These are phyloP conservation scores for Rhynchotus rufescens DNA, from an alignment of 2,797 vertebrate genomes.

Conservation along the genomic window DNA sequence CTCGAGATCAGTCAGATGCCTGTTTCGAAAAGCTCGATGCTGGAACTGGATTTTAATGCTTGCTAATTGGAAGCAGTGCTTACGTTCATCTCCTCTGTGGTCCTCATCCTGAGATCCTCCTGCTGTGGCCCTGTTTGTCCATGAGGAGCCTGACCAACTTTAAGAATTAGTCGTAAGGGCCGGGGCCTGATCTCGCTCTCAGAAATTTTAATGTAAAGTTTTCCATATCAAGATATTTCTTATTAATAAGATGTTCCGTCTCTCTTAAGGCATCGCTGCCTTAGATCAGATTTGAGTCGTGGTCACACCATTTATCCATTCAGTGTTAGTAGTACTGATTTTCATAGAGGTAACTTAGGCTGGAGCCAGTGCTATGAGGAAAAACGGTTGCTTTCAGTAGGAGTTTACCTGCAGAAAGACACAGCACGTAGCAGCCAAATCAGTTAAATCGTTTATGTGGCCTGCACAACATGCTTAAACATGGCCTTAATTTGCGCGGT, in stretches of 20 bases:
- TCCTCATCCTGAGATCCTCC: rapidly evolving
- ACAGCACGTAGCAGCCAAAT: background rate
- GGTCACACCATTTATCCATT: background rate
- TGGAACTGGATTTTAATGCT: background rate
- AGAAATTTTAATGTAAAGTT: background rate
- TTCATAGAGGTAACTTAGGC: background rate
- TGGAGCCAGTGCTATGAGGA: background rate
- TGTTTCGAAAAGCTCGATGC: background rate
- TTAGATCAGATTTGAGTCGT: background rate
- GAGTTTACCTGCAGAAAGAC: background rate
- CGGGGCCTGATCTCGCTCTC: background rate
- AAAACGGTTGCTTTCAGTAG: background rate
- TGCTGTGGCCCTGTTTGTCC: background rate
- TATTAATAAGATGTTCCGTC: background rate
- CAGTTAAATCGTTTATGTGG: background rate
- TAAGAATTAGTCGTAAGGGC: background rate
- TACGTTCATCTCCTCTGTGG: background rate
- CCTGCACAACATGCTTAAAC: background rate
- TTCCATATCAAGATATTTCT: background rate
- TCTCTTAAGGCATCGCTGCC: background rate
- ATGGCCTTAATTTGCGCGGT: background rate
- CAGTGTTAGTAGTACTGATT: background rate
- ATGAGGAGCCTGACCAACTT: background rate
- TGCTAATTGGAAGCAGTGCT: background rate
- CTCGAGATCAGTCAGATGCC: background rate